phyloP scores from a whole-genome alignment of 1,140 invertebrate species.

The Papilio xuthus region DNA sequence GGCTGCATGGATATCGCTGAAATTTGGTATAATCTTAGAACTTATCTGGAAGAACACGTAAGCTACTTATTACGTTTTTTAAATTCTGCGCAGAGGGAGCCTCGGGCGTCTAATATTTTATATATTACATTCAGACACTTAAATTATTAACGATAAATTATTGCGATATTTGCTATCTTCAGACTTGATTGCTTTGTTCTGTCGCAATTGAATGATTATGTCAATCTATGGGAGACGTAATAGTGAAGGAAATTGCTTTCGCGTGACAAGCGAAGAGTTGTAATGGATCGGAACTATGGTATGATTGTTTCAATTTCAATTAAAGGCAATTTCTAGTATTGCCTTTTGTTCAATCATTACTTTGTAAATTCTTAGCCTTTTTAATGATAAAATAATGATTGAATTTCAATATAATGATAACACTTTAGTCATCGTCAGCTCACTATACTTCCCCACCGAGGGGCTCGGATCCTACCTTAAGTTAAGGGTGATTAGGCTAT shows the following conservation, averaged over 20 bases:
- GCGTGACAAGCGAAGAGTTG: not conserved
- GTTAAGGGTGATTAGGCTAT: too few species aligned
- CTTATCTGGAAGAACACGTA: too few species aligned
- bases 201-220: constrained; percentile 11
- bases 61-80: too few species aligned
- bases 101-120: too few species aligned
- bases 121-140: too few species aligned
- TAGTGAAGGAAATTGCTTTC: constrained; percentile 19
- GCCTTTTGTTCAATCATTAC: not conserved
- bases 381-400: not conserved
- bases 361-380: not conserved
- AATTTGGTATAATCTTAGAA: too few species aligned
- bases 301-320: constrained; percentile 16
- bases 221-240: not conserved
- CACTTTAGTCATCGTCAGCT: too few species aligned
- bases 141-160: too few species aligned
- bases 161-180: not conserved
- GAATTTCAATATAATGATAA: not conserved
- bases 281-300: not conserved
- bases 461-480: too few species aligned
- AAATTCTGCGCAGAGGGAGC: too few species aligned
- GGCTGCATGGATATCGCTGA: too few species aligned
- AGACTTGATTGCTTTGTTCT: not conserved
- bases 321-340: not conserved
- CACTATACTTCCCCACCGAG: too few species aligned